Evolutionary conservation across 2,113 vertebrate species (phyloP).

Genomic region (Seriola quinqueradiata): DNA sequence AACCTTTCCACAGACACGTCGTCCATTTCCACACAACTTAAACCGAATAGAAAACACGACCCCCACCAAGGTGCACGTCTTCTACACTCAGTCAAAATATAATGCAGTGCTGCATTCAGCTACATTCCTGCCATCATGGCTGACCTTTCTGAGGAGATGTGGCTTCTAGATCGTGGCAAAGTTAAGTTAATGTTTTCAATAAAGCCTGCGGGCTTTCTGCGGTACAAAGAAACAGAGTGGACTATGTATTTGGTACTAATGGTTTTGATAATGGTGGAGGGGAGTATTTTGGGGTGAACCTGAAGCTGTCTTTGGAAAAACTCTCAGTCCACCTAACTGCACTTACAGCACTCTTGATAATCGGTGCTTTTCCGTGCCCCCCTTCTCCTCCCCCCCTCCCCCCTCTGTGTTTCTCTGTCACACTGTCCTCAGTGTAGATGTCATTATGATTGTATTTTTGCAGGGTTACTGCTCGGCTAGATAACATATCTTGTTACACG

Average conservation of each 20-base stretch:
- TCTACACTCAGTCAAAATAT: too few species aligned
- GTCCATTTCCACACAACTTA: background rate
- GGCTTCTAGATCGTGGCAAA: background rate
- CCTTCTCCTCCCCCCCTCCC: too few species aligned
- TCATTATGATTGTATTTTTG: conserved; percentile 47
- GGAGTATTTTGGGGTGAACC: background rate
- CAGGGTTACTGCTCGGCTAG: conserved; percentile 31
- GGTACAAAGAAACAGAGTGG: background rate
- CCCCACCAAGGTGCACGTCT: background rate
- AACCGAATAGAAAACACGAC: background rate
- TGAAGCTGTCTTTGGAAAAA: conserved; percentile 4
- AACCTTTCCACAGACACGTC: conserved; percentile 18
- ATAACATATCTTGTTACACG: conserved; percentile 45
- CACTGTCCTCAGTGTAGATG: conserved; percentile 37
- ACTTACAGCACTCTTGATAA: conserved; percentile 12
- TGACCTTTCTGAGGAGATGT: background rate
- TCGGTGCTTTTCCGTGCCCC: background rate
- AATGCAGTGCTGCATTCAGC: background rate
- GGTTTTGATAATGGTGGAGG: background rate
- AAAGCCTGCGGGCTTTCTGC: background rate
- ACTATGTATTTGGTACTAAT: conserved; percentile 8
- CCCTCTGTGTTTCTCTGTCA: background rate
- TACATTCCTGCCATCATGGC: background rate
- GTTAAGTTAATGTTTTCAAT: background rate
- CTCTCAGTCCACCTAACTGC: conserved; percentile 14